These are phyloP conservation scores for Anastrepha ludens DNA, from an alignment of 1,140 invertebrate genomes.

Conservation along the genomic window DNA sequence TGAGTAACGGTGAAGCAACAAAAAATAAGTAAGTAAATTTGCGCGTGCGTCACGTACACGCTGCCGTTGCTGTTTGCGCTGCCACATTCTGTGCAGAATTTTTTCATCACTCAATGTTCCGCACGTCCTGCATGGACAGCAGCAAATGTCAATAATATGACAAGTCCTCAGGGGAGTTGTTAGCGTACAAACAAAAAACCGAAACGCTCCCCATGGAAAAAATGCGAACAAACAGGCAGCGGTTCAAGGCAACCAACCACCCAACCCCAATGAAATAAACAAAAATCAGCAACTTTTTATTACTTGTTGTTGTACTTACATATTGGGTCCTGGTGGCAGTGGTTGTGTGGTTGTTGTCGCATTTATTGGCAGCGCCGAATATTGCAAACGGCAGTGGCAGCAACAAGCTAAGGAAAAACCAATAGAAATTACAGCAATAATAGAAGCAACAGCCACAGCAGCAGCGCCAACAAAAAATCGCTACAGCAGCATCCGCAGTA, in stretches of 20 bases:
- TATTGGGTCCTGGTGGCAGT: background rate
- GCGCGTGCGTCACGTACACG: background rate
- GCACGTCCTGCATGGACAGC: conserved; percentile 42
- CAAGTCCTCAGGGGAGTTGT: conserved; percentile 31
- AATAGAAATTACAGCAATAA: conserved; percentile 39
- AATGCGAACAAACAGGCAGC: background rate
- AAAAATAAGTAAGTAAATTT: background rate
- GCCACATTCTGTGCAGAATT: background rate
- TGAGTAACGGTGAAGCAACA: conserved; percentile 5
- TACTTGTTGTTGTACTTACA: conserved; percentile 22
- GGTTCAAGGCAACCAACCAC: too few relatives aligned
- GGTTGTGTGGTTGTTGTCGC: background rate
- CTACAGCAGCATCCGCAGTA: background rate
- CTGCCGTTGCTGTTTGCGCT: background rate
- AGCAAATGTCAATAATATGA: conserved; percentile 51
- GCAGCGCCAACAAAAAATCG: background rate
- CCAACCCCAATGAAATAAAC: background rate
- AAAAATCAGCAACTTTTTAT: conserved; percentile 44
- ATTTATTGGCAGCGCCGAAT: conserved; percentile 4
- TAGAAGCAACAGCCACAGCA: background rate
- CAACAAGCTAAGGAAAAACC: background rate
- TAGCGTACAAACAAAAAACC: background rate
- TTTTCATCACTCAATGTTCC: conserved; percentile 45
- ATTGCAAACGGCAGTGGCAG: background rate
- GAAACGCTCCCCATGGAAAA: background rate